Percentiles rank a stretch among this genome's conserved stretches.
Evolutionary conservation across 2,888 invertebrate genomes (phyloP).

Genomic region (Coenonympha glycerion): DNA sequence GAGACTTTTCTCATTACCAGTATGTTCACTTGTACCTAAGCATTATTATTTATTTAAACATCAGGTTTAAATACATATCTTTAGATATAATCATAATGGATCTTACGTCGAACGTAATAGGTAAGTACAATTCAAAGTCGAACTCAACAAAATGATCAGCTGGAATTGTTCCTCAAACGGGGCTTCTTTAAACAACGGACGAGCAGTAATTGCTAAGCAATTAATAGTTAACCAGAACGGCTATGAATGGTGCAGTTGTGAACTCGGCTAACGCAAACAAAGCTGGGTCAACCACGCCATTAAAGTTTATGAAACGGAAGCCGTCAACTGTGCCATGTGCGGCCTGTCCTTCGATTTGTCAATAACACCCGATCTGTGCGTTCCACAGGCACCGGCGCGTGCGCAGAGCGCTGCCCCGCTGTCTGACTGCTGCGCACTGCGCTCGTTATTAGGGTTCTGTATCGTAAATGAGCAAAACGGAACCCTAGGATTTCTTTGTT

Average conservation of each 20-base stretch:
- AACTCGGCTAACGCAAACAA: constrained; percentile 66
- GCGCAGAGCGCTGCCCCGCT: constrained; percentile 47
- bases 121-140: neutral
- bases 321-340: constrained; percentile 63
- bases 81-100: too few relatives aligned
- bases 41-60: too few relatives aligned
- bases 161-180: constrained; percentile 14
- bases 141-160: neutral
- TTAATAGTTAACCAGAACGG: constrained; percentile 64
- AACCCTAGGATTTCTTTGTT: too few relatives aligned
- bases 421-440: constrained; percentile 20
- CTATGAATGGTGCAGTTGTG: constrained; percentile 63
- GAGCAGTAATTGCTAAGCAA: constrained; percentile 43
- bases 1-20: too few relatives aligned
- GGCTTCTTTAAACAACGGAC: constrained; percentile 26
- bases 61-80: too few relatives aligned
- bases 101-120: too few relatives aligned
- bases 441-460: too few relatives aligned
- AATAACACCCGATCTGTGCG: constrained; percentile 43
- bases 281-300: constrained; percentile 73
- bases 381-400: constrained; percentile 40
- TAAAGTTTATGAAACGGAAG: constrained; percentile 75
- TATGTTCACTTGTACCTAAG: too few relatives aligned
- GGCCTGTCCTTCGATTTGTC: constrained; percentile 61
- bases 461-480: too few relatives aligned